Evolutionary conservation across 2,113 vertebrate genomes (phyloP).

Genomic region (Neomonachus schauinslandi): DNA sequence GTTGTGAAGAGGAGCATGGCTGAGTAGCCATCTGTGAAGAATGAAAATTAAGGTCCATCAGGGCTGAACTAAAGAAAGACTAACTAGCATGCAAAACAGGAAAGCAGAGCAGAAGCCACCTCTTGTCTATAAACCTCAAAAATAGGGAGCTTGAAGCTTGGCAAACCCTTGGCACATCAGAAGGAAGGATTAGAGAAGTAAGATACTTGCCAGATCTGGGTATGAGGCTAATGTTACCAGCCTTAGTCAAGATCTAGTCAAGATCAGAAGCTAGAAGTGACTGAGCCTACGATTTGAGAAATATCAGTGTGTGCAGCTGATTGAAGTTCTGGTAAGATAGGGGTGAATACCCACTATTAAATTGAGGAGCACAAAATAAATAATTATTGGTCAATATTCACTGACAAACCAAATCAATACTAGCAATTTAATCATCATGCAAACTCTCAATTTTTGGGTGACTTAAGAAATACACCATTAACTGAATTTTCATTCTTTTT

Average conservation of each 20-base stretch:
- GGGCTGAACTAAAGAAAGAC: not conserved
- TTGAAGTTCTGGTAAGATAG: not conserved
- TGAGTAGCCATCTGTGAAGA: not conserved
- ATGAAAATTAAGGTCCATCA: not conserved
- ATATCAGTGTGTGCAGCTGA: not conserved
- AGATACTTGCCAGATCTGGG: not conserved
- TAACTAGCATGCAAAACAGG: not conserved
- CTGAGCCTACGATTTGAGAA: not conserved
- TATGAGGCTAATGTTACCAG: not conserved
- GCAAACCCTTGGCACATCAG: not conserved
- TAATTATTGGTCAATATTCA: not conserved
- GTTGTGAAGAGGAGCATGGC: not conserved
- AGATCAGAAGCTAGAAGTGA: not conserved
- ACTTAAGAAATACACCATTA: not conserved
- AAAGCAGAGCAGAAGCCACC: not conserved
- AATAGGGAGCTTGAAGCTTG: not conserved
- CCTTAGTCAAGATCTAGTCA: conserved; percentile 2
- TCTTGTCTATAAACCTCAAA: not conserved
- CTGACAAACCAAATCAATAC: not conserved
- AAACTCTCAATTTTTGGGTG: not conserved
- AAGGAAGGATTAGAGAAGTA: not conserved
- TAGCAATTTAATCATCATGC: not conserved
- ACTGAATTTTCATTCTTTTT: conserved; percentile 31
- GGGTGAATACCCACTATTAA: not conserved
- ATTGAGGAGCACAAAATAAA: not conserved